A percentile compares a stretch with the other conserved stretches of the same genome.
These are phyloP conservation scores for Thoracochromis brauschi DNA, from an alignment of 2,113 vertebrate species.

Conservation along the genomic window DNA sequence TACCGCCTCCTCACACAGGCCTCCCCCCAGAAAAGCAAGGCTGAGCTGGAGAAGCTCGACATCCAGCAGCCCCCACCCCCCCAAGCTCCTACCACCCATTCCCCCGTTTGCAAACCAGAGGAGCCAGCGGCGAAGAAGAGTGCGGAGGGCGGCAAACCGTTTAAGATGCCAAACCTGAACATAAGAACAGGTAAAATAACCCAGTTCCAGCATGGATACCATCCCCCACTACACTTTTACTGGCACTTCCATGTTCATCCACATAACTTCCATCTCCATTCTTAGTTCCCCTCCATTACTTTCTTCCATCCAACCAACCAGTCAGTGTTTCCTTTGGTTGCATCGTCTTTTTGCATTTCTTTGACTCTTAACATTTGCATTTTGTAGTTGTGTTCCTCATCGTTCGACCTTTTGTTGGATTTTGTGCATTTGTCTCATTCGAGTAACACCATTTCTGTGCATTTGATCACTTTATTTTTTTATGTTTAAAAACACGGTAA, in stretches of 20 bases:
- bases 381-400: slow-evolving; percentile 1
- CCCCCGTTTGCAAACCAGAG: slow-evolving; percentile 32
- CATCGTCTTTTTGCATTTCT: slow-evolving; percentile 22
- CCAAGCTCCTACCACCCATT: slow-evolving; percentile 13
- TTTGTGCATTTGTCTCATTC: slow-evolving; percentile 18
- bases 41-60: slow-evolving; percentile 58
- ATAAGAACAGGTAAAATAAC: slow-evolving; percentile 67
- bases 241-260: slow-evolving; percentile 23
- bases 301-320: neutral
- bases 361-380: slow-evolving; percentile 39
- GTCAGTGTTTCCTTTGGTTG: neutral
- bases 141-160: slow-evolving; percentile 12
- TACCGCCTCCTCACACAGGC: slow-evolving; percentile 60
- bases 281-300: neutral
- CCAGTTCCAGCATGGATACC: slow-evolving; percentile 39
- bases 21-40: slow-evolving; percentile 61
- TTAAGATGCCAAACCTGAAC: slow-evolving; percentile 58
- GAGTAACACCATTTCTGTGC: neutral
- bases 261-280: slow-evolving; percentile 9
- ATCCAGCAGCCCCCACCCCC: slow-evolving; percentile 17
- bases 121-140: slow-evolving; percentile 28
- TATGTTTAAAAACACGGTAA: neutral
- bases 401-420: slow-evolving; percentile 6
- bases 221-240: neutral
- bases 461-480: neutral